Conservation (phyloP, 2,113 vertebrate species). For the Chloropsis hardwickii region DNA sequence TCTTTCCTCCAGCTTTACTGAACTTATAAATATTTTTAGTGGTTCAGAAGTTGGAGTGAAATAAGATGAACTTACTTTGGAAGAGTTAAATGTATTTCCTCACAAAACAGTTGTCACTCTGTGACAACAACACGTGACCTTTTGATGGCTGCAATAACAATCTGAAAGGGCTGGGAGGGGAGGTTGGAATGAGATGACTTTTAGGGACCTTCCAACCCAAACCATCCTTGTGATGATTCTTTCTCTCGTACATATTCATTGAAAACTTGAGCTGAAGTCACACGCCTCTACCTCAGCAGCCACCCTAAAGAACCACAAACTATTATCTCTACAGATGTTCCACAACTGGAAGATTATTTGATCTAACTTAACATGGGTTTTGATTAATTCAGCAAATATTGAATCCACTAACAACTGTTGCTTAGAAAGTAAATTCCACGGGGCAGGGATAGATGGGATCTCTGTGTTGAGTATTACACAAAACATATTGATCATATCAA, state of each 20-base stretch:
- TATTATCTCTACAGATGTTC: background rate
- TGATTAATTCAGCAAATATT: conserved; percentile 3
- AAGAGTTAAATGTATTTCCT: background rate
- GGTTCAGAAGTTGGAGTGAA: background rate
- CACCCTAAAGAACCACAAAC: background rate
- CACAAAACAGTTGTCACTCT: background rate
- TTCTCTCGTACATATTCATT: background rate
- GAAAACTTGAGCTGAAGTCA: background rate
- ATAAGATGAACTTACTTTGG: background rate
- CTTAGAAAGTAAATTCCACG: background rate
- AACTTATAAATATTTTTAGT: conserved; percentile 6
- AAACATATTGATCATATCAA: background rate
- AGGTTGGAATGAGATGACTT: background rate
- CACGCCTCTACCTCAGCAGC: background rate
- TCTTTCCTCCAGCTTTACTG: background rate
- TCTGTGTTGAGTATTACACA: background rate
- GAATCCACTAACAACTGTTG: background rate
- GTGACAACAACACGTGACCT: background rate
- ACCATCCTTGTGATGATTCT: background rate
- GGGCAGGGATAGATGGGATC: background rate
- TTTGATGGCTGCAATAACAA: background rate
- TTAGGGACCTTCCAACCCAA: background rate
- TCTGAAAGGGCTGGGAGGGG: background rate
- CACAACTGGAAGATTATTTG: background rate
- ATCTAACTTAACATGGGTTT: background rate